phyloP scores from a whole-genome alignment of 2,113 vertebrate species.

The Campylomormyrus tamandua region DNA sequence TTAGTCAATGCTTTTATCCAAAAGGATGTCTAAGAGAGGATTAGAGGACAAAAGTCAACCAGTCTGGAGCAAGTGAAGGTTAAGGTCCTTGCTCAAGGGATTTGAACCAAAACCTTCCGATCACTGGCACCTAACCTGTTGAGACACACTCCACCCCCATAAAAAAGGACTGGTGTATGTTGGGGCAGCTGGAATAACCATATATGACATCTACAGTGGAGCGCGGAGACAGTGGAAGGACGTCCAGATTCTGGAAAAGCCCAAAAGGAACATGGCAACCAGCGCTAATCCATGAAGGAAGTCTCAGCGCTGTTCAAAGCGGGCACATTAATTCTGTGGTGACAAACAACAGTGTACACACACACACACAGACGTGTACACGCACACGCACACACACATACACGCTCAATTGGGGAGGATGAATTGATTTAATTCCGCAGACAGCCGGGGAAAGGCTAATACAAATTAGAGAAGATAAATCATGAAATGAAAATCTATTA shows the following conservation, averaged over 20 bases:
- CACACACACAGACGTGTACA: not conserved
- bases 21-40: not conserved
- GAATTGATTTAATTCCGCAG: constrained; percentile 14
- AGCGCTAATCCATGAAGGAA: not conserved
- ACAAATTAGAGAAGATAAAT: constrained; percentile 20
- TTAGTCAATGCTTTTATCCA: not conserved
- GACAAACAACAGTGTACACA: not conserved
- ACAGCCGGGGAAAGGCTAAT: constrained; percentile 15
- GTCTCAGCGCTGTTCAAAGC: not conserved
- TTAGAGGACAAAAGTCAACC: not conserved
- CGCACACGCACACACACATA: not conserved
- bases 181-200: not conserved
- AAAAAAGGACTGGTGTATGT: not conserved
- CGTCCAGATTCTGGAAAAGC: not conserved
- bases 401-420: constrained; percentile 3
- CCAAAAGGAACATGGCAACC: not conserved
- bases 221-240: not conserved
- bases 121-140: not conserved
- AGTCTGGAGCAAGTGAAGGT: not conserved
- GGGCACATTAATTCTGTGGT: not conserved
- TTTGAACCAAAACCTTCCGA: not conserved
- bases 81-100: not conserved
- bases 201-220: not conserved
- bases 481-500: constrained; percentile 15
- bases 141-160: not conserved